Base-by-base conservation (phyloP, 1,140 invertebrate species). In the Coenobita brevimanus region DNA sequence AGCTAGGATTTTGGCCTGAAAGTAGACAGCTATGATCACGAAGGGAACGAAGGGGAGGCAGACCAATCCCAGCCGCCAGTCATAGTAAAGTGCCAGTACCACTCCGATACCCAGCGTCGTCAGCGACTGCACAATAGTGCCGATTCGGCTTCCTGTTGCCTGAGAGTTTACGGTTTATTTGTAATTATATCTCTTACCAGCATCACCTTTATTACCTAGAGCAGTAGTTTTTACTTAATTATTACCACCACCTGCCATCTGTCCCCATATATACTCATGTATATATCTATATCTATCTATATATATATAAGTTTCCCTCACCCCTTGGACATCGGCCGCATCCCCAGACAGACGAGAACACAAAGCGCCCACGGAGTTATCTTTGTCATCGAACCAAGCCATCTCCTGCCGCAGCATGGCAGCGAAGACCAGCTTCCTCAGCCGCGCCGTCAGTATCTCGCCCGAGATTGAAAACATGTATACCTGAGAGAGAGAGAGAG, bases 401-500 rank as follows among this genome's bases (percentile, higher is more conserved):
- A 97, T 95, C 92, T 97, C 97, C 93, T 97, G 96, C 30, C 93
- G 93, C 81, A 98, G 91, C 94, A 98, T 97, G 0, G 95, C 93
- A 33, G 91, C 92, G 89, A 97, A 97, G 0, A 95, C 94, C 90
- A 94, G 93, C 43, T 94, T 94, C 64, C 96, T 92, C 0, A 97
- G 91, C 62, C 96, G 92, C 78, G 94, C 94, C 15, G 96, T 96
- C 8, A 97, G 91, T 78, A 94, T 92, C 93, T 96, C 96, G 69
- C 96, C 96, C 36, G 96, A 95, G 50, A 95, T 91, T 27, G 95
- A 95, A 91, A 98, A 97, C 92, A 95, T 94, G 91, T 95, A 96
- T 13, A 91, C 91, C 93, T 93, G 71, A 30, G 67, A 30, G 13
- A 36, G 15, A 30, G 13, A 36, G 67, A 3, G 33, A 36, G 69